Conservation (phyloP, 2,888 invertebrate genomes). For the Hartigia nigra region DNA sequence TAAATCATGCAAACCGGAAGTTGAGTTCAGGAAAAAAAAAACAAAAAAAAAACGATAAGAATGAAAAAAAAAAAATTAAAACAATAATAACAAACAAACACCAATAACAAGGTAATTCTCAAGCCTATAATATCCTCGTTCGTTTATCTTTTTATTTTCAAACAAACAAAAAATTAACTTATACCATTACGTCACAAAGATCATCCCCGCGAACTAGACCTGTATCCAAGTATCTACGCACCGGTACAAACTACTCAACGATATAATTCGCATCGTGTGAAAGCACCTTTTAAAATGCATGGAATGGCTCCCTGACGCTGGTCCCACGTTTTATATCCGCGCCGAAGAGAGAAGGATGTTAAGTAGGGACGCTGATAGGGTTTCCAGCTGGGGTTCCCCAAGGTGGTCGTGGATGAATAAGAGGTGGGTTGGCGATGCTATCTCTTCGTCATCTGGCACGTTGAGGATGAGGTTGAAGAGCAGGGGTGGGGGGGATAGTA, state of each 20-base stretch:
- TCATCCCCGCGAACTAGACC: background rate
- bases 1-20: background rate
- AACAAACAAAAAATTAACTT: slow-evolving; percentile 13
- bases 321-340: slow-evolving; percentile 28
- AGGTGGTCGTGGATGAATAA: slow-evolving; percentile 14
- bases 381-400: slow-evolving; percentile 17
- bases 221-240: background rate
- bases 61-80: background rate
- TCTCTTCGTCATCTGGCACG: background rate
- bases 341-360: slow-evolving; percentile 7
- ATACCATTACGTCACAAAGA: background rate
- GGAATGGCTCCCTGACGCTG: slow-evolving; percentile 34
- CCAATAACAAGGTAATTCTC: too few relatives aligned
- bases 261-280: slow-evolving; percentile 38
- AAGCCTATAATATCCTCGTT: background rate
- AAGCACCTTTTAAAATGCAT: slow-evolving; percentile 50
- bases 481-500: background rate
- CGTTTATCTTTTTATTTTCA: background rate
- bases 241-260: background rate
- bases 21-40: background rate
- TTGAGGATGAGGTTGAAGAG: background rate
- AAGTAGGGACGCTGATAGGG: slow-evolving; percentile 10
- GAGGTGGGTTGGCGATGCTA: background rate
- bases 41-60: background rate
- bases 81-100: background rate